Base-by-base conservation (phyloP, 2,888 invertebrate genomes). In the Eretmocerus hayati region DNA sequence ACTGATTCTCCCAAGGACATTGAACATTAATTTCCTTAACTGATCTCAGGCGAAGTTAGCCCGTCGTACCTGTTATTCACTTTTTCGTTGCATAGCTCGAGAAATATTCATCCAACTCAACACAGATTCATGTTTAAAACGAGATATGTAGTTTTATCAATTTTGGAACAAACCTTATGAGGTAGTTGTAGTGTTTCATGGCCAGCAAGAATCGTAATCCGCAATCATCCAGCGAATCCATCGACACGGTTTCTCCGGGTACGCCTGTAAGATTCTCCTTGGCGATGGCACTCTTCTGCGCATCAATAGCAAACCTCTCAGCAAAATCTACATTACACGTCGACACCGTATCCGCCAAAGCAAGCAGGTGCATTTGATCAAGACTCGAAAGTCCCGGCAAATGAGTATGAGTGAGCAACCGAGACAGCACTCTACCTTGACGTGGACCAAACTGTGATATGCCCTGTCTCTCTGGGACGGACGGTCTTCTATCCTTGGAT, bases 331-430 rank as follows among this genome's bases (percentile, higher is more conserved):
- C 87, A 62, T 91, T 90, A 62, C 91, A 92, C 0, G 91, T 92
- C 0, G 93, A 89, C 1, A 99, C 94, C 0, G 99, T 99, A 65
- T 99, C 99, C 11, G 97, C 97, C 52, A 99, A 72, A 2, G 99
- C 99, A n/a, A 99, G 74, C 52, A 99, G 77, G 73, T 99, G 99
- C 97, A 99, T 99, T 74, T 99, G 99, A 74, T 99, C 99, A 45
- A 97, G 79, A 58, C 94, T 94, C 4, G 92, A 93, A 32, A 96
- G 74, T 0, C 96, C 97, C 1, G 96, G 96, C 26, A 94, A 74
- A 72, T 93, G 93, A 0, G 90, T 91, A 71, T 97, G 96, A 0
- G 97, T 97, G 32, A 99, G 75, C 8, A 97, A 78, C 3, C 91
- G 83, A 0, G 93, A 93, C 9, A 96, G 72, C 11, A 90, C 78